Evolutionary conservation across 2,888 invertebrate genomes (phyloP).

Genomic region (Thecophora atra): DNA sequence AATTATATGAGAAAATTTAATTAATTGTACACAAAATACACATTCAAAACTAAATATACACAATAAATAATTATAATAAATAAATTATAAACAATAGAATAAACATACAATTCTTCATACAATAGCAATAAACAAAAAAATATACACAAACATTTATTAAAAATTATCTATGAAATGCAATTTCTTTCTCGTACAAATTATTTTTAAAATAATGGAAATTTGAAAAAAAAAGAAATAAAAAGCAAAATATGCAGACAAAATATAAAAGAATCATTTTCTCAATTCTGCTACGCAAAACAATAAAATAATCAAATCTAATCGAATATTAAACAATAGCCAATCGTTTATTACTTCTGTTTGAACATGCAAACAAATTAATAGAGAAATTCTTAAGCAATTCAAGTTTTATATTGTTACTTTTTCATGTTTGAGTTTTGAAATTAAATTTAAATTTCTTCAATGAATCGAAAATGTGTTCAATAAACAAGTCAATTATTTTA

Average conservation of each 20-base stretch:
- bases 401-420: background rate
- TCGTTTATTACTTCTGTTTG: conserved; percentile 4
- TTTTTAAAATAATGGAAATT: conserved; percentile 29
- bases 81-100: conserved; percentile 29
- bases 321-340: conserved; percentile 16
- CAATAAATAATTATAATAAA: conserved; percentile 15
- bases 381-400: background rate
- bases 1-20: too few relatives aligned
- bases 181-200: conserved; percentile 36
- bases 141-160: conserved; percentile 39
- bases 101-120: conserved; percentile 22
- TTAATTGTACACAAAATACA: too few relatives aligned
- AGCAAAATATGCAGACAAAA: background rate
- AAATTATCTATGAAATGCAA: conserved; percentile 29
- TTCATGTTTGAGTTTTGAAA: too few relatives aligned
- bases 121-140: conserved; percentile 35
- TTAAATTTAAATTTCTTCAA: too few relatives aligned
- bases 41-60: too few relatives aligned
- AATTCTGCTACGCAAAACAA: conserved; percentile 24
- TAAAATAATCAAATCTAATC: too few relatives aligned
- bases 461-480: too few relatives aligned
- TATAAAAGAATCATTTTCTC: conserved; percentile 17
- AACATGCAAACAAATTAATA: background rate
- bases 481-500: too few relatives aligned
- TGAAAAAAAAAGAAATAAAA: conserved; percentile 10